These are phyloP conservation scores for Hoplodrina ambigua DNA, from an alignment of 2,888 invertebrate species.

Conservation along the genomic window DNA sequence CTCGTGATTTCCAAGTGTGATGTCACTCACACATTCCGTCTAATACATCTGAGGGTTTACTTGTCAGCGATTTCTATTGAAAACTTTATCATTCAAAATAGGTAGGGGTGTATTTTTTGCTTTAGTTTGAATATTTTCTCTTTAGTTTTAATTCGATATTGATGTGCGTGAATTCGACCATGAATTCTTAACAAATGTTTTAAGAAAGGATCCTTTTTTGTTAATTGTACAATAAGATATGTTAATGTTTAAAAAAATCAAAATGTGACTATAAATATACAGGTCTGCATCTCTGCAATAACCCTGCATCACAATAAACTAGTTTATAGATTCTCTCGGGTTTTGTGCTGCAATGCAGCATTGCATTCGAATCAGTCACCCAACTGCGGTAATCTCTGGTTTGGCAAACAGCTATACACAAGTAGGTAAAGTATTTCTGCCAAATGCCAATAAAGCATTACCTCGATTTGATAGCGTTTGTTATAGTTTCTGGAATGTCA, in stretches of 20 bases:
- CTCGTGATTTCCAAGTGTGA: constrained; percentile 54
- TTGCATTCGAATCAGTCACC: constrained; percentile 51
- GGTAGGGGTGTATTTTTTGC: neutral
- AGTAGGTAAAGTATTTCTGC: constrained; percentile 22
- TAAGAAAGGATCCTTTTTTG: neutral
- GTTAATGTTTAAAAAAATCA: too few relatives aligned
- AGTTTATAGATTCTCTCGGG: constrained; percentile 29
- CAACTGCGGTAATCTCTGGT: constrained; percentile 59
- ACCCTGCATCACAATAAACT: constrained; percentile 32
- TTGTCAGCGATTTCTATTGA: constrained; percentile 29
- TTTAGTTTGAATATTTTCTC: neutral
- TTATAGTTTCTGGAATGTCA: constrained; percentile 3
- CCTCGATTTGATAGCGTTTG: constrained; percentile 35
- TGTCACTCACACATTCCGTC: constrained; percentile 54
- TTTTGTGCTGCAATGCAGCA: constrained; percentile 69
- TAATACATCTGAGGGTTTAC: constrained; percentile 33
- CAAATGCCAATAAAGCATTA: constrained; percentile 36
- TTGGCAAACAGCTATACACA: constrained; percentile 63
- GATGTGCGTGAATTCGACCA: too few relatives aligned
- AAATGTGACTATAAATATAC: neutral
- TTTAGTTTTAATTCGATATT: neutral
- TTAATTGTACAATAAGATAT: too few relatives aligned
- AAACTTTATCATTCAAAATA: constrained; percentile 9
- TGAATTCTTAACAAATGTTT: neutral
- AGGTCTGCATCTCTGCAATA: constrained; percentile 28